Evolutionary conservation across 2,888 invertebrate genomes (phyloP), one percentile per base, ranked within the genome.

Genomic region (Ophonus ardosiacus): DNA sequence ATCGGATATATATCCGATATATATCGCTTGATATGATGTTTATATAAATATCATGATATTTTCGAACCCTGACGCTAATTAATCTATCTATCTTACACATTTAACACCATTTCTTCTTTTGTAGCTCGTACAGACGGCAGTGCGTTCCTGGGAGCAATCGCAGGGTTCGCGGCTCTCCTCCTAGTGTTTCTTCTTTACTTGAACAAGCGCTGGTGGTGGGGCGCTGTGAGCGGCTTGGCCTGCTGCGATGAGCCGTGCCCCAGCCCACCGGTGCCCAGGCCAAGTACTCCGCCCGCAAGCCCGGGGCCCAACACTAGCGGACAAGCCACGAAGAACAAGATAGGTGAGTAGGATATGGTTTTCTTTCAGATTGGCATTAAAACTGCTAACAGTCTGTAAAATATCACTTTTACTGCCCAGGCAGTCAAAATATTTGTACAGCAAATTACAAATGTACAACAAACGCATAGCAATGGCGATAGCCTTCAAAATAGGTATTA

Each of bases 141-240:
- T 89, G 97, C 97, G 90, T 96, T 97, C 90, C 93, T 98, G 90
- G 97, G 97, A 89, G 97, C 96, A 86, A 95, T 97, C 88, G 96
- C 96, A 86, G 97, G 96, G 86, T 95, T 98, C 90, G 95, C 97
- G 83, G 95, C 95, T 21, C 93, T 98, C 86, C 93, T 98, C 88
- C 93, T 98, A 88, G 95, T 98, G 87, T 94, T 98, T 89, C 95
- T 97, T 89, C 93, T 98, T 87, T 98, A 98, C 92, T 94, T 98
- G 87, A 97, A 97, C 90, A 95, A 97, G 89, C 95, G 94, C 91
- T 92, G 95, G 90, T 93, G 94, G 90, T 95, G 96, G 91, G 95
- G 94, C 90, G 93, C 93, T 87, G 92, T 93, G 86, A 93, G 93
- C 76, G 92, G 92, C 86, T 93, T 94, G 87, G 92, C 93, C 68